Conservation (phyloP, 2,113 vertebrate genomes). For the Glaucomys volans region DNA sequence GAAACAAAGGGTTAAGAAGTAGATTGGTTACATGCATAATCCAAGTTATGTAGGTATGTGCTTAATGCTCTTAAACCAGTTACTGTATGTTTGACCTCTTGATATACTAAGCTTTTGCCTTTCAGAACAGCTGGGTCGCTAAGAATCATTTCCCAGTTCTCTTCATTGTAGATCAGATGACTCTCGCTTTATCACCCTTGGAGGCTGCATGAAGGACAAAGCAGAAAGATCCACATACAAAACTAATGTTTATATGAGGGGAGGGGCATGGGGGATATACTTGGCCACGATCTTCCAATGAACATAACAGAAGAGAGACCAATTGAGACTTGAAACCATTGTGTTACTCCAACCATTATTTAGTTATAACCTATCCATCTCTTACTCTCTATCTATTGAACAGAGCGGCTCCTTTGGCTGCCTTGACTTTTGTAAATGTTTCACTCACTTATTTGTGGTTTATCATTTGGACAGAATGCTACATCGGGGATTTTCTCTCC, state of each 20-base stretch:
- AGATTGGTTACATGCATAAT: constrained; percentile 32
- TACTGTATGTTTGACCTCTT: constrained; percentile 73
- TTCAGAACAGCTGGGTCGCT: constrained; percentile 92
- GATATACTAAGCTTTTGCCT: constrained; percentile 72
- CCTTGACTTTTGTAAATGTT: constrained; percentile 16
- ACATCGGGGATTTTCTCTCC: constrained; percentile 52
- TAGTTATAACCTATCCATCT: constrained; percentile 48
- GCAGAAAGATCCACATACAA: constrained; percentile 88
- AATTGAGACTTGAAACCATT: constrained; percentile 7
- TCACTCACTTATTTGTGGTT: constrained; percentile 50
- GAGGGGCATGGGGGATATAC: constrained; percentile 64
- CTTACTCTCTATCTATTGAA: not conserved
- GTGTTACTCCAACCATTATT: constrained; percentile 46
- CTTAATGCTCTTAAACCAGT: constrained; percentile 53
- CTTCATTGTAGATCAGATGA: constrained; percentile 92
- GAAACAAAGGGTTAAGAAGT: not conserved
- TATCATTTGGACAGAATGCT: constrained; percentile 66
- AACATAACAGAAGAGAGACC: constrained; percentile 38
- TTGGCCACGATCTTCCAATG: not conserved
- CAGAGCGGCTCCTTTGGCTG: not conserved
- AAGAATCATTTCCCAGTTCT: constrained; percentile 94
- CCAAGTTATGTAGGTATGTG: not conserved
- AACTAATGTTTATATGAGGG: constrained; percentile 92
- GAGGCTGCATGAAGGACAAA: constrained; percentile 96
- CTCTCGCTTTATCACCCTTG: constrained; percentile 96